Conservation (phyloP, 2,797 vertebrate genomes). For the Schizopygopsis pylzovi region DNA sequence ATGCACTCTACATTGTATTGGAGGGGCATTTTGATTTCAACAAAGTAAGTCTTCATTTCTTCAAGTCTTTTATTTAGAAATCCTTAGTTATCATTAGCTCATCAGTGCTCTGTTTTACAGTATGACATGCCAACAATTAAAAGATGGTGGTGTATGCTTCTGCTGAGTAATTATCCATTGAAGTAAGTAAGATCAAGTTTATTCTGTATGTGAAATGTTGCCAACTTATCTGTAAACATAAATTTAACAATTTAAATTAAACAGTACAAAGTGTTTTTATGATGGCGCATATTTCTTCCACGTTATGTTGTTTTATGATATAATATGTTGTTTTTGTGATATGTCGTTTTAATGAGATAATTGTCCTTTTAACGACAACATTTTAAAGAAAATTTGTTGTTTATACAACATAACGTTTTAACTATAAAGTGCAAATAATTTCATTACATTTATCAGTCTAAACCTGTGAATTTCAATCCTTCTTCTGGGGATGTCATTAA, state of each 20-base stretch:
- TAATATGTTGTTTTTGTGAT: too few relatives aligned
- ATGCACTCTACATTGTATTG: neutral
- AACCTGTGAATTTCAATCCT: neutral
- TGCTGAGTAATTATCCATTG: neutral
- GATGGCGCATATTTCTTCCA: too few relatives aligned
- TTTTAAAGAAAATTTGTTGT: too few relatives aligned
- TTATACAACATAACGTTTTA: too few relatives aligned
- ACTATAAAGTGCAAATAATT: too few relatives aligned
- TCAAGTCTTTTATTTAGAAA: neutral
- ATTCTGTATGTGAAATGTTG: neutral
- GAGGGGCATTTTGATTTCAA: neutral
- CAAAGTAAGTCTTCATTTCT: neutral
- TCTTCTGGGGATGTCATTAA: neutral
- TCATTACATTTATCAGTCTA: neutral
- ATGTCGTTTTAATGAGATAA: too few relatives aligned
- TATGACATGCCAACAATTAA: neutral
- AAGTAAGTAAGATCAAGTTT: neutral
- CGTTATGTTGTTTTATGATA: too few relatives aligned
- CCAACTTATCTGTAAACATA: neutral
- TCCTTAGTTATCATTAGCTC: neutral
- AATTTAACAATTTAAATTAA: neutral
- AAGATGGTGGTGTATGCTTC: neutral
- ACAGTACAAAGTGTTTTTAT: neutral
- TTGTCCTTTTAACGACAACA: too few relatives aligned
- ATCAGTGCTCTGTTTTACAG: neutral